phyloP scores from a whole-genome alignment of 92 coral and sea anemone genomes.

The Bergia sp. region DNA sequence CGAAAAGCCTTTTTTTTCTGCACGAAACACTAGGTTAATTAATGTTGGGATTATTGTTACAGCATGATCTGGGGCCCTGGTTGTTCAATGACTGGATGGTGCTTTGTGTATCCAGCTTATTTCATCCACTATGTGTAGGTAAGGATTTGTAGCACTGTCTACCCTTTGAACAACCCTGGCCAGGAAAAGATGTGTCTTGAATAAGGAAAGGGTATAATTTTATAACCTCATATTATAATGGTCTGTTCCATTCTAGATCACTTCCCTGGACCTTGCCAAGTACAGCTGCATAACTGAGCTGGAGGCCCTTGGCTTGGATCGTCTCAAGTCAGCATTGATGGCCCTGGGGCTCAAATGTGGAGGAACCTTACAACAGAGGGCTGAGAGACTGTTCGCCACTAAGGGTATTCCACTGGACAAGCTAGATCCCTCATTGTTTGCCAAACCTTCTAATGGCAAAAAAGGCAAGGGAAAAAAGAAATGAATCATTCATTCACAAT shows the following conservation, averaged over 20 bases:
- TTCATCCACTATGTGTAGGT: too few relatives aligned
- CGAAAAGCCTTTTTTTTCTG: too few relatives aligned
- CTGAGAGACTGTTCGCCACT: slow-evolving; percentile 86
- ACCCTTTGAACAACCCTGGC: neutral
- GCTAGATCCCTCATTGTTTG: slow-evolving; percentile 88
- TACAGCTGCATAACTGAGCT: slow-evolving; percentile 74
- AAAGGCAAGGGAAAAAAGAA: slow-evolving; percentile 67
- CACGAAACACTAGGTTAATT: too few relatives aligned
- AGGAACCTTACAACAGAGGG: slow-evolving; percentile 97
- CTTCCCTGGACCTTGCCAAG: slow-evolving; percentile 71
- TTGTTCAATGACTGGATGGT: too few relatives aligned
- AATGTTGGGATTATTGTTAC: too few relatives aligned
- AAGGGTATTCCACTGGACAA: slow-evolving; percentile 86
- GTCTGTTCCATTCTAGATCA: slow-evolving; percentile 1
- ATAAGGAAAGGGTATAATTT: neutral
- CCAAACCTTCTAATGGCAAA: slow-evolving; percentile 74
- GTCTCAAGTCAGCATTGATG: slow-evolving; percentile 75
- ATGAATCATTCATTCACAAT: neutral
- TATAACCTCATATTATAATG: neutral
- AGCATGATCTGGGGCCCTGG: too few relatives aligned
- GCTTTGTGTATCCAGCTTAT: too few relatives aligned
- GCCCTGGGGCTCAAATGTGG: slow-evolving; percentile 95
- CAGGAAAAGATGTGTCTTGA: neutral
- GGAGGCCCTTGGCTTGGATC: slow-evolving; percentile 83
- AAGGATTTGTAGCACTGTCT: neutral